Evolutionary conservation across 2,888 invertebrate genomes (phyloP), one percentile per base, ranked within the genome.

Genomic region (Anodontia alba): DNA sequence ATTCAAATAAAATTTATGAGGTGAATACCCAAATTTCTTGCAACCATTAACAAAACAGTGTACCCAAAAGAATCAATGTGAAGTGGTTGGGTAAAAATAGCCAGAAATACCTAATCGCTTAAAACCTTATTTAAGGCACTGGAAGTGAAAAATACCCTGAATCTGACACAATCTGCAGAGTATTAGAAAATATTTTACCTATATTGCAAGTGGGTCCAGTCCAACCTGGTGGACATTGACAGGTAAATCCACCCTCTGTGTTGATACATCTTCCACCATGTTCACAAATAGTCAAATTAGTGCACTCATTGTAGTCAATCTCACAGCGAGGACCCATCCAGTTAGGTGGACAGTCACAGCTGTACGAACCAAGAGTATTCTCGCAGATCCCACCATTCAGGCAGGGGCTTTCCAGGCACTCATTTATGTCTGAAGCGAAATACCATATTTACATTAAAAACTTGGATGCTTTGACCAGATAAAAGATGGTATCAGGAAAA

Each of bases 211-310:
- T 98, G 0, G 97, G 96, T 93, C 99, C 98, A 86, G 98, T 99
- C 95, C 98, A 98, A 74, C 99, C 99, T 0, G 97, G 97, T 1
- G 98, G 98, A 94, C 99, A 99, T 86, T 97, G 97, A 95, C 99
- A 99, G 94, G 97, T 97, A 95, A 98, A 99, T 99, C 86, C 79
- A 36, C 89, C 89, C 12, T 73, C 10, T 15, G 79, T 76, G 69
- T 90, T 88, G 23, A 79, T 74, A 75, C 89, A 89, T 0, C 85
- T 86, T 2, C 84, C 90, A 1, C 86, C 84, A 42, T 89, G 86
- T 29, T 76, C 78, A 46, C 89, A 62, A 1, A 33, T 62, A 1
- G 62, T 62, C 62, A 62, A 62, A 29, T 62, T 62, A 10, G 20
- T 10, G 20, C 62, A 62, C 20, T 62, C 62, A 23, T 62, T 62